Base-by-base conservation (phyloP, 2,113 vertebrate species). In the Procapra przewalskii region DNA sequence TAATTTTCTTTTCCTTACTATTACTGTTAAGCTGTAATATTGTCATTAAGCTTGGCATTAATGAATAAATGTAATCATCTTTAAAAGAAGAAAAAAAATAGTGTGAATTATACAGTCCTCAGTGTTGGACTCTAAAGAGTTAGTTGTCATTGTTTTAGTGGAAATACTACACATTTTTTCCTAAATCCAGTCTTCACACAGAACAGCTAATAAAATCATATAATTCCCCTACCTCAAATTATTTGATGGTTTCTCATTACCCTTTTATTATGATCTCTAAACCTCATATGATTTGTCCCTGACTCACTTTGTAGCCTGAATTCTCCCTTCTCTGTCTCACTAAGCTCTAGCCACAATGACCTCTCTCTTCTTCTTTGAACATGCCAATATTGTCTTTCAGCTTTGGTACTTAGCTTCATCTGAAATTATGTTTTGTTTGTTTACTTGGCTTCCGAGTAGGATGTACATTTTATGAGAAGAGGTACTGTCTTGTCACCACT, bases 31-130 rank as follows among this genome's bases (percentile, higher is more conserved):
- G 6, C 31, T 21, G 75, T 95, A 92, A 71, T 50, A 90, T 54
- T 45, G 14, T 89, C 59, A 96, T 93, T 97, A 91, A 96, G 86
- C n/a, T 82, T 94, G 33, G 60, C 12, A 48, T 80, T 96, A 88
- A 92, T 88, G 50, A 94, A 96, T 86, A 93, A 50, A 91, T 94
- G 21, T 77, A 79, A 71, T 96, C 40, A 95, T 60, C n/a, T 96
- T 93, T 19, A 82, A 29, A 57, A 86, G 21, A n/a, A 96, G 55
- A 86, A 94, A 77, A 62, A 95, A 87, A 62, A 90, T 71, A 81
- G 1, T 89, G 14, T 91, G 14, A 80, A 91, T 79, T 50, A 36
- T 52, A 16, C 2, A 84, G 45, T 82, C 29, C 4, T 93, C 3
- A 43, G 21, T 59, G 14, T 54, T 94, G 23, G 9, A 84, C 23